Percentiles rank a stretch among this genome's conserved stretches.
Evolutionary conservation across 2,797 vertebrate species (phyloP).

Genomic region (Denticeps clupeoides): DNA sequence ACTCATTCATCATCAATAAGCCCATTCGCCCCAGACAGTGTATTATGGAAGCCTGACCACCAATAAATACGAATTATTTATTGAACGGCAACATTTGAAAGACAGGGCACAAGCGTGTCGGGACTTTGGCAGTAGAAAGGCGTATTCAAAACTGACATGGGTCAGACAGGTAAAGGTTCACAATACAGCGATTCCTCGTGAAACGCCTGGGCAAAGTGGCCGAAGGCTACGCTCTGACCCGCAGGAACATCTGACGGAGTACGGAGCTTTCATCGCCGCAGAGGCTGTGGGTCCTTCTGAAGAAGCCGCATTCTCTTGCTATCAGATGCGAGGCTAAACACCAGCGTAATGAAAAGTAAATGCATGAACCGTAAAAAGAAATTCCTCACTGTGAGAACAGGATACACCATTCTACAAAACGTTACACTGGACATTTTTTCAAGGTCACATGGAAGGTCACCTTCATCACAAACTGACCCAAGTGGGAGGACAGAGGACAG

Average conservation of each 20-base stretch:
- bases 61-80: too few species aligned
- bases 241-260: conserved; percentile 39
- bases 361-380: background rate
- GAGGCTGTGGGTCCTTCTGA: too few species aligned
- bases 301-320: conserved; percentile 35
- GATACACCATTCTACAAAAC: too few species aligned
- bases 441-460: background rate
- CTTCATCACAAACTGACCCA: conserved; percentile 2
- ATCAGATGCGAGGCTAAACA: conserved; percentile 22
- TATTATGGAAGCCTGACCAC: too few species aligned
- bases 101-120: too few species aligned
- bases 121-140: conserved; percentile 19
- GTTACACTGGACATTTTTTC: background rate
- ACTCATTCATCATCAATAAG: too few species aligned
- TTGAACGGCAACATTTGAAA: too few species aligned
- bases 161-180: conserved; percentile 52
- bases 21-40: too few species aligned
- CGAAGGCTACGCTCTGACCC: conserved; percentile 22
- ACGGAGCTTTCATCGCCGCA: conserved; percentile 42
- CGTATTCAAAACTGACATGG: conserved; percentile 19
- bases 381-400: background rate
- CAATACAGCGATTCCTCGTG: conserved; percentile 29
- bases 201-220: background rate
- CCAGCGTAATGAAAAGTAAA: background rate
- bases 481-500: background rate